phyloP scores from a whole-genome alignment of 1,140 invertebrate species.

The Dreissena rostriformis region DNA sequence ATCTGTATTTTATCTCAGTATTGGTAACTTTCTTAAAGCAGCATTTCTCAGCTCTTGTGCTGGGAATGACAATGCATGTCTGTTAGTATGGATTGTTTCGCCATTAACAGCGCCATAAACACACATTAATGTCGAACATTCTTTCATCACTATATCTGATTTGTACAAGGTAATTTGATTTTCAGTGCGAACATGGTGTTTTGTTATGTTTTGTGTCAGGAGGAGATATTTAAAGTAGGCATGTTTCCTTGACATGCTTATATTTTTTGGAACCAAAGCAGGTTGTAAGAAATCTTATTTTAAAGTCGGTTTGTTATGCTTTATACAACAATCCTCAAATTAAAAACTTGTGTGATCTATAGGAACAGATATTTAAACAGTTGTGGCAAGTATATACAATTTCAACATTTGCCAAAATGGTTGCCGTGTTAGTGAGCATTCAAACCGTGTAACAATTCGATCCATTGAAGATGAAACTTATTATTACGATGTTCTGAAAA shows the following conservation, averaged over 20 bases:
- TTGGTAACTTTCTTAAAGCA: conserved; percentile 44
- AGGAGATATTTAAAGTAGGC: conserved; percentile 43
- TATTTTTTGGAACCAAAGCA: not conserved
- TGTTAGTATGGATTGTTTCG: conserved; percentile 42
- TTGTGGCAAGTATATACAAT: too few species aligned
- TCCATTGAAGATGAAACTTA: too few species aligned
- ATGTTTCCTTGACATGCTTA: not conserved
- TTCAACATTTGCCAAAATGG: too few species aligned
- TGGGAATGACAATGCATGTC: conserved; percentile 18
- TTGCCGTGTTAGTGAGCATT: too few species aligned
- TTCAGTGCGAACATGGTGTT: conserved; percentile 33
- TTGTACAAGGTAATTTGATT: conserved; percentile 55
- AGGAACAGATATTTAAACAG: too few species aligned
- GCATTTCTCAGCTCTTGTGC: conserved; percentile 26
- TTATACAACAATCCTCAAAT: too few species aligned
- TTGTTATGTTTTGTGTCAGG: conserved; percentile 44
- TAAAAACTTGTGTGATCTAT: too few species aligned
- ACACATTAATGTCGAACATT: conserved; percentile 44
- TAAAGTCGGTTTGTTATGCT: too few species aligned
- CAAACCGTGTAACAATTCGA: too few species aligned
- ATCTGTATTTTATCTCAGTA: conserved; percentile 27
- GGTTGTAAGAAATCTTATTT: too few species aligned
- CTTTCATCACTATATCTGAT: conserved; percentile 55
- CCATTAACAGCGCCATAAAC: conserved; percentile 42
- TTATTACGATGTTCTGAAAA: too few species aligned